Base-by-base conservation (phyloP, 2,888 invertebrate species). In the Digitonthophagus gazella region DNA sequence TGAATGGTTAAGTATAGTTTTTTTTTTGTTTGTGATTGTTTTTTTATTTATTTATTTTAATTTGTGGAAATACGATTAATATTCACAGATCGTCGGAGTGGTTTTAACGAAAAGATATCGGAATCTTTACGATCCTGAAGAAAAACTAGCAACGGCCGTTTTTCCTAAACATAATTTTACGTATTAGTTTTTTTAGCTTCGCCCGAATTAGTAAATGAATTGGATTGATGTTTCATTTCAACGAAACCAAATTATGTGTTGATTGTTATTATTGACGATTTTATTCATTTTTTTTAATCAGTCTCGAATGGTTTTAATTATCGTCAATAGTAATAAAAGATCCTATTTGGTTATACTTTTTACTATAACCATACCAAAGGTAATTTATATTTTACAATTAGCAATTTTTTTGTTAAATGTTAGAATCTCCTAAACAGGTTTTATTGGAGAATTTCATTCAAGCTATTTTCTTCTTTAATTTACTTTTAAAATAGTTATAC, bases 81-180 rank as follows among this genome's bases (percentile, higher is more conserved):
- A 20, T 16, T 75, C 77, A 57, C 87, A 95, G 94, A 87, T 95
- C 80, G 88, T 93, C 81, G 94, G 94, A 79, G 90, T 93, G 76
- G 89, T 93, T 84, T 85, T 93, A 81, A 91, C 93, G 73, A 89
- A 91, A 80, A 89, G 89, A 76, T 94, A 91, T 84, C 89, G 93
- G 80, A 93, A 94, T 84, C 91, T 91, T 82, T 88, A 90, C 69
- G 90, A 93, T 84, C 92, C 92, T 70, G 85, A 86, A 78, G 89
- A 90, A 82, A 88, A 90, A 83, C 87, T 89, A 78, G 72, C 91
- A 68, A 90, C 90, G 77, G 91, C 91, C 77, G 86, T 92, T 77
- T 91, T 92, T 82, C 91, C 91, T 71, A 77, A 81, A 74, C 80
- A 81, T 75, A 82, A 82, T 76, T 83, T 83, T 76, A 83, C 81